Evolutionary conservation across 2,797 vertebrate genomes (phyloP).

Genomic region (Poeciliopsis gracilis): DNA sequence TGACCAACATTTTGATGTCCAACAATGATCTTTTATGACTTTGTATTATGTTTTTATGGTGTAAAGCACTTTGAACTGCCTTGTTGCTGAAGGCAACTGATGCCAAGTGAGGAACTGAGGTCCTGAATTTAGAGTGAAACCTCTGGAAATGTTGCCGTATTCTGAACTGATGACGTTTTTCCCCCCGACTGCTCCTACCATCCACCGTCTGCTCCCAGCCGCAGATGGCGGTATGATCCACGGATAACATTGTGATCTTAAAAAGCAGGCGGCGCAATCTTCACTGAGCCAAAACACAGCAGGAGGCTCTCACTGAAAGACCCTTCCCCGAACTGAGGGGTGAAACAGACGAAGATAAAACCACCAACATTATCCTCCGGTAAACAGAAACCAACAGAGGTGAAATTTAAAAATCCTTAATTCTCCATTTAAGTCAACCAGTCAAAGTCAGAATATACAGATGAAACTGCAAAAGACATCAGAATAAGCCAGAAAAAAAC

Average conservation of each 20-base stretch:
- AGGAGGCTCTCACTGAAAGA: slow-evolving; percentile 10
- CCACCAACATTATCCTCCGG: not conserved
- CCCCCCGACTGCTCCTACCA: slow-evolving; percentile 8
- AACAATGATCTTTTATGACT: no score
- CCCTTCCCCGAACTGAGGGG: not conserved
- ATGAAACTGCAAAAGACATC: not conserved
- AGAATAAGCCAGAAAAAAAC: not conserved
- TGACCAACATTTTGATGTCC: no score
- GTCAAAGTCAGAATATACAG: not conserved
- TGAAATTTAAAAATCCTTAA: not conserved
- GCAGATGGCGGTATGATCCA: slow-evolving; percentile 33
- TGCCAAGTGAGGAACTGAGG: slow-evolving; percentile 14
- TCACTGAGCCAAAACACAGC: slow-evolving; percentile 5
- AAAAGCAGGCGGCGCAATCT: not conserved
- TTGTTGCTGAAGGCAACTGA: not conserved
- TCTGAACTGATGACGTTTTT: slow-evolving; percentile 45
- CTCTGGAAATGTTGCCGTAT: slow-evolving; percentile 51
- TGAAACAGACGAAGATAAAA: not conserved
- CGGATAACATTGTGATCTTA: slow-evolving; percentile 12
- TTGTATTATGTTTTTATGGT: no score
- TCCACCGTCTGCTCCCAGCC: slow-evolving; percentile 6
- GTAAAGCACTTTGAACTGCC: no score
- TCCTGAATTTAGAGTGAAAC: slow-evolving; percentile 26
- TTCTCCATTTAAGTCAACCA: not conserved
- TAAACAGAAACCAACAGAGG: not conserved